phyloP scores from a whole-genome alignment of 2,113 vertebrate genomes.

The Sylvia atricapilla region DNA sequence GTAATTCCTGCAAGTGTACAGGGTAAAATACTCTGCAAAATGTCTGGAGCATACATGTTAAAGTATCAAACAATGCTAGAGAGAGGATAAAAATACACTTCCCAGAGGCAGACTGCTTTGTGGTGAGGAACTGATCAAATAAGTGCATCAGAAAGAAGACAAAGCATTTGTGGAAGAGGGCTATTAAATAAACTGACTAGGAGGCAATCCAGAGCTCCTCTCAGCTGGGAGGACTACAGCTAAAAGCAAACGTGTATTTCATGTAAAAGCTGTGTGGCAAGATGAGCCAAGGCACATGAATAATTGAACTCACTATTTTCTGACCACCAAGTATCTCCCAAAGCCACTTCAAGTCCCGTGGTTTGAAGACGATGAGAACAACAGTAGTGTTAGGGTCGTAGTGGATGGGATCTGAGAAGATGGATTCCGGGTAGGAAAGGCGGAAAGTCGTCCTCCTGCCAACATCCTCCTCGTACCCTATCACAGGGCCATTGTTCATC shows the following conservation, averaged over 20 bases:
- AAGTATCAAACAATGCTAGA: background rate
- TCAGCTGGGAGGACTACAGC: background rate
- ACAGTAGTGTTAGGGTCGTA: slow-evolving; percentile 74
- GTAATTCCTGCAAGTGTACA: rapidly evolving
- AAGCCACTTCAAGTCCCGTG: slow-evolving; percentile 78
- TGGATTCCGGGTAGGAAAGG: slow-evolving; percentile 81
- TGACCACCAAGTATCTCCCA: slow-evolving; percentile 65
- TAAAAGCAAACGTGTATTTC: background rate
- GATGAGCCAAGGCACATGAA: background rate
- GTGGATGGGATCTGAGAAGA: slow-evolving; percentile 75
- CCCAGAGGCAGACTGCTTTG: background rate
- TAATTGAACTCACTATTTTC: slow-evolving; percentile 69
- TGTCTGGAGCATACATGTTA: background rate
- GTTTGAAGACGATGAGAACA: slow-evolving; percentile 76
- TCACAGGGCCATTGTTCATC: slow-evolving; percentile 80
- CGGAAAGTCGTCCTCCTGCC: slow-evolving; percentile 80
- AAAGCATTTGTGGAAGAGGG: background rate
- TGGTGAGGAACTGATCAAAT: background rate
- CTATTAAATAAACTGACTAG: background rate
- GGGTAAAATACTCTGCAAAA: background rate
- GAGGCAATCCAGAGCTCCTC: background rate
- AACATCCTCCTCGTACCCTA: slow-evolving; percentile 81
- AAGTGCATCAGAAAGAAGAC: background rate
- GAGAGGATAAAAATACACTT: background rate
- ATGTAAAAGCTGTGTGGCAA: background rate